These are phyloP conservation scores for Megaceryle maxima DNA, from an alignment of 2,113 vertebrate species.

Conservation along the genomic window DNA sequence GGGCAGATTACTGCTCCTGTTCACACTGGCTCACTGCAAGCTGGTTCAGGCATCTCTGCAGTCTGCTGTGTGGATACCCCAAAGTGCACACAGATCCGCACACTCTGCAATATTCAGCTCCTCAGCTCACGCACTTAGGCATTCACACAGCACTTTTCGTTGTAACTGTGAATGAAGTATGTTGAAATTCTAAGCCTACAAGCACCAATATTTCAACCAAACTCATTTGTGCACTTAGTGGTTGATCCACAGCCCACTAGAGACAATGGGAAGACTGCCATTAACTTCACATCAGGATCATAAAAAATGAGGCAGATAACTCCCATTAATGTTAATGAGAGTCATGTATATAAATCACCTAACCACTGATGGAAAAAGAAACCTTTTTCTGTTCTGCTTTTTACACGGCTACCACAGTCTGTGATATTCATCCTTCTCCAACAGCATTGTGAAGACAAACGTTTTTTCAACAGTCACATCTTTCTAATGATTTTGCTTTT, in stretches of 20 bases:
- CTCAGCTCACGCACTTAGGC: not conserved
- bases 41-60: not conserved
- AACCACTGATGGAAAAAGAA: not conserved
- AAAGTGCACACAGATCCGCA: not conserved
- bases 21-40: not conserved
- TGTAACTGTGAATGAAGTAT: constrained; percentile 17
- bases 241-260: constrained; percentile 58
- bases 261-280: constrained; percentile 53
- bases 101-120: not conserved
- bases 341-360: constrained; percentile 57
- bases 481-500: not conserved
- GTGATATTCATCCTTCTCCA: not conserved
- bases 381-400: constrained; percentile 3
- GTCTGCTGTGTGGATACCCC: not conserved
- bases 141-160: not conserved
- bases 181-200: constrained; percentile 43
- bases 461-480: not conserved
- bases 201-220: constrained; percentile 56
- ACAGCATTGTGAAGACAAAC: not conserved
- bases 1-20: not conserved
- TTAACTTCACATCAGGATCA: constrained; percentile 57
- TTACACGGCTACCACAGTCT: not conserved
- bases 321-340: constrained; percentile 64
- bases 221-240: constrained; percentile 52
- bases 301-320: constrained; percentile 64